Conservation (phyloP, 2,888 invertebrate genomes). For the Eristalinus aeneus region DNA sequence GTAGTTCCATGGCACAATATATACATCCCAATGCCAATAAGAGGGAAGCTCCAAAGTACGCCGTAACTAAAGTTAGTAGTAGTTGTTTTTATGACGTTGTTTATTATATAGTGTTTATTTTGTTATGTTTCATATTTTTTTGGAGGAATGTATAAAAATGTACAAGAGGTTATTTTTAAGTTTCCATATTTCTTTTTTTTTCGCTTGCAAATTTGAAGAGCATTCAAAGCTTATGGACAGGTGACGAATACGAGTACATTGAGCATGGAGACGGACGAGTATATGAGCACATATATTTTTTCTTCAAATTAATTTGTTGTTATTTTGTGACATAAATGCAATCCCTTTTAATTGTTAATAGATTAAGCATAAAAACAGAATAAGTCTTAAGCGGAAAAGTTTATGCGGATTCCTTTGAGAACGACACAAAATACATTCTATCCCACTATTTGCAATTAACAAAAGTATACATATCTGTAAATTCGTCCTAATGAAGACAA, state of each 20-base stretch:
- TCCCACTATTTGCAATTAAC: not conserved
- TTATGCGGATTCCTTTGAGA: constrained; percentile 14
- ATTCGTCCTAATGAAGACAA: not conserved
- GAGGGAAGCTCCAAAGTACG: constrained; percentile 71
- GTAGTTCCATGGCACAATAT: constrained; percentile 84
- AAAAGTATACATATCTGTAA: not conserved
- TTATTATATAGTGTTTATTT: not conserved
- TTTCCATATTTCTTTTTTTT: not conserved
- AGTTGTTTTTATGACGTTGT: constrained; percentile 5
- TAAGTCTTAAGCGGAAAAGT: constrained; percentile 21
- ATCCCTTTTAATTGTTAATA: constrained; percentile 15
- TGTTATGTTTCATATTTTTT: not conserved
- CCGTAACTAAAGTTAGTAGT: constrained; percentile 40
- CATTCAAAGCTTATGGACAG: constrained; percentile 5
- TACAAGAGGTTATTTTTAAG: not conserved
- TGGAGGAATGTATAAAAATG: constrained; percentile 2
- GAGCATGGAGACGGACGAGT: constrained; percentile 15
- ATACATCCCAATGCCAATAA: constrained; percentile 80
- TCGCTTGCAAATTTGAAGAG: constrained; percentile 23
- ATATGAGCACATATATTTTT: not conserved
- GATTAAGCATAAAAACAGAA: not conserved
- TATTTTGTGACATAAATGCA: not conserved
- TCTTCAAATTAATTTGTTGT: not conserved
- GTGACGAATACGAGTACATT: constrained; percentile 4
- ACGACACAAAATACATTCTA: not conserved